Percentiles rank a stretch among this genome's conserved stretches.
phyloP scores from a whole-genome alignment of 53 echinoderm and acorn worm genomes.

The Luidia sarsii region DNA sequence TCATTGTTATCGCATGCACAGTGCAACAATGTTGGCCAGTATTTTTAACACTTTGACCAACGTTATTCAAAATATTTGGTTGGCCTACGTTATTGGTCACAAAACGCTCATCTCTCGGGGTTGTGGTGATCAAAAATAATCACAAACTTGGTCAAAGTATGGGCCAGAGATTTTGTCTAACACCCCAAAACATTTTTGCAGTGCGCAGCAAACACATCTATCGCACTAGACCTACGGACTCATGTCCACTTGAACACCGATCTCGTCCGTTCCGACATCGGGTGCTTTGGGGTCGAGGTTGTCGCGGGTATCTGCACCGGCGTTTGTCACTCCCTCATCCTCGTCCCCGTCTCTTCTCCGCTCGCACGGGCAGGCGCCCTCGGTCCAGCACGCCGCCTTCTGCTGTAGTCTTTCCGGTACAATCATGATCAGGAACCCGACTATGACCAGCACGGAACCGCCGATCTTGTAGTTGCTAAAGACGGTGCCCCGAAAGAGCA shows the following conservation, averaged over 20 bases:
- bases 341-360: constrained; percentile 27
- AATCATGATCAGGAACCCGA: constrained; percentile 91
- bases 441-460: constrained; percentile 82
- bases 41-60: too few species aligned
- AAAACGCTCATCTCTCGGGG: too few species aligned
- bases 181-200: too few species aligned
- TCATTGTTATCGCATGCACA: too few species aligned
- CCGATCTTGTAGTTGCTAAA: constrained; percentile 92
- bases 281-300: background rate
- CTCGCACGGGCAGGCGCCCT: constrained; percentile 52
- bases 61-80: too few species aligned
- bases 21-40: too few species aligned
- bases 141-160: too few species aligned
- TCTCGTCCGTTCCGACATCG: background rate
- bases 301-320: background rate
- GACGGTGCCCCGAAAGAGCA: constrained; percentile 71
- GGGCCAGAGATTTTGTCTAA: too few species aligned
- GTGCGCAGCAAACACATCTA: too few species aligned
- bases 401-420: constrained; percentile 79
- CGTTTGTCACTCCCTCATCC: background rate
- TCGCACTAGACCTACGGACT: too few species aligned
- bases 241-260: constrained; percentile 11
- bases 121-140: too few species aligned
- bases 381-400: constrained; percentile 78
- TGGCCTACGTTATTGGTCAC: too few species aligned